Base-by-base conservation (phyloP, 2,113 vertebrate species). In the Fregata magnificens region DNA sequence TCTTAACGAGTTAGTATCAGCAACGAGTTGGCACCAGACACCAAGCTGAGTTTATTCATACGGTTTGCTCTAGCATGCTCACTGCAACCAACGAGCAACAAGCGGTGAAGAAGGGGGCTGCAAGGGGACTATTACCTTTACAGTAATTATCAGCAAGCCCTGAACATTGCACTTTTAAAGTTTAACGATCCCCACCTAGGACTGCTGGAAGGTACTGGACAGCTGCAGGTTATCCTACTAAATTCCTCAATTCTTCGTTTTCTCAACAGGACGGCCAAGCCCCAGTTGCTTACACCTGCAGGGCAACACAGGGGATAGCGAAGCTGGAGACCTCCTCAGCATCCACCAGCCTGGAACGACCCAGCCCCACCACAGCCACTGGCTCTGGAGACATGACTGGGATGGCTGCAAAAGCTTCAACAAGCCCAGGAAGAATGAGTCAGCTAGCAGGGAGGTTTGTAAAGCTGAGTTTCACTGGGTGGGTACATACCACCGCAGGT, bases 21-120 rank as follows among this genome's bases (percentile, higher is more conserved):
- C n/a, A 49, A 42, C 1, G 1, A 29, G 67, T 2, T 13, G 31
- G 58, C 8, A 42, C 8, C 66, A 40, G 61, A 36, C n/a, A 3
- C n/a, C 29, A 78, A 22, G 45, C 26, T 65, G 50, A 77, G 47
- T 13, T 73, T 34, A 58, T 34, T 20, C 13, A 22, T 9, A 9
- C 3, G 2, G 14, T 56, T 61, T 73, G 59, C 20, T 50, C 32
- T 18, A 4, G 16, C 2, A 2, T 7, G n/a, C 25, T 66, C 47
- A 22, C 42, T 9, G 26, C 47, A 50, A 53, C 44, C 61, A 38
- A 1, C 0, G 0, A 42, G 50, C 40, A n/a, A 11, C 29, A 16
- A 7, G 32, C 16, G 29, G 34, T 1, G 19, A 70, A 42, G 28
- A 62, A 0, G 1, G 22, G 25, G 32, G 21, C 52, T 65, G 34